A percentile compares a stretch with the other conserved stretches of the same genome.
Evolutionary conservation across 2,797 vertebrate species (phyloP).

Genomic region (Threskiornis aethiopicus): DNA sequence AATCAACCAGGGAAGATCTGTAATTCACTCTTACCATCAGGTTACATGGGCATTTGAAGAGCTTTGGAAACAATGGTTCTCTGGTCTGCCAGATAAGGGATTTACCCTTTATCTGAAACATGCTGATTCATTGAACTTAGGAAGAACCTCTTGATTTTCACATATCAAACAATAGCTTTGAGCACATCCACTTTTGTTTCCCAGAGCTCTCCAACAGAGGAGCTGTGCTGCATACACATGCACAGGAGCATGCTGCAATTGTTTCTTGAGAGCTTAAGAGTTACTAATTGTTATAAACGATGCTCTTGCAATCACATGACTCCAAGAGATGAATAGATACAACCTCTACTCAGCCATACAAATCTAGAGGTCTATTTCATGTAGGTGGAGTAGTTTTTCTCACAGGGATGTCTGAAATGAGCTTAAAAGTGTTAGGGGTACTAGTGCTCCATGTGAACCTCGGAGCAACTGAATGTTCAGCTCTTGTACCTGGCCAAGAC

Average conservation of each 20-base stretch:
- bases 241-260: not conserved
- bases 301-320: not conserved
- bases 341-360: not conserved
- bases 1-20: not conserved
- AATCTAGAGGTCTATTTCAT: not conserved
- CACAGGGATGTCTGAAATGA: not conserved
- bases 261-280: not conserved
- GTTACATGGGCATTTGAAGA: not conserved
- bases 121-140: not conserved
- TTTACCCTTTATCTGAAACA: not conserved
- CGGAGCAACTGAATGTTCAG: not conserved
- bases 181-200: not conserved
- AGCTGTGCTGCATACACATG: not conserved
- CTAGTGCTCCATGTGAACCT: rapidly evolving
- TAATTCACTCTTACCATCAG: not conserved
- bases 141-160: not conserved
- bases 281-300: not conserved
- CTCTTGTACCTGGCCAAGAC: rapidly evolving
- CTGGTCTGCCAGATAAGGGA: not conserved
- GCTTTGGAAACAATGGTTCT: not conserved
- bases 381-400: not conserved
- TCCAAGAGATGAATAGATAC: not conserved
- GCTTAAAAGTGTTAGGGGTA: rapidly evolving
- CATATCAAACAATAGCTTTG: not conserved
- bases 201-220: not conserved